A percentile compares a stretch with the other conserved stretches of the same genome.
phyloP scores from a whole-genome alignment of 2,113 vertebrate genomes.

The Syngnathus typhle region DNA sequence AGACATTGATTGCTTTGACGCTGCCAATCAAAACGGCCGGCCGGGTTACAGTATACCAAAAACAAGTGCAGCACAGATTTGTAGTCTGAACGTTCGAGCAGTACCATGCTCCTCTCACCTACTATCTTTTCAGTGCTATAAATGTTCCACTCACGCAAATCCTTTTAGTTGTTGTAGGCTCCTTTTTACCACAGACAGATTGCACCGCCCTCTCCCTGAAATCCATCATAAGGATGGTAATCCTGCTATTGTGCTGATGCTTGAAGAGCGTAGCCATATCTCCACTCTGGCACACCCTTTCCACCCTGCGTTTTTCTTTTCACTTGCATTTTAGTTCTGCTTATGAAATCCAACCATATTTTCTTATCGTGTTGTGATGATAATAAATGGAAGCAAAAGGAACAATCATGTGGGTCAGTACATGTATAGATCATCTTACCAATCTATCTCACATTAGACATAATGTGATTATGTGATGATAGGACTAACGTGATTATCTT shows the following conservation, averaged over 20 bases:
- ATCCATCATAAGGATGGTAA: constrained; percentile 45
- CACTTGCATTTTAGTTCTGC: not conserved
- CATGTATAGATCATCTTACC: no score
- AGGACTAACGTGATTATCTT: no score
- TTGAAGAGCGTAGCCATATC: constrained; percentile 24
- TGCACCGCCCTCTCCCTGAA: constrained; percentile 42
- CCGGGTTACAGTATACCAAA: no score
- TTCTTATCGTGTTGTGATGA: not conserved
- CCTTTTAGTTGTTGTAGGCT: constrained; percentile 40
- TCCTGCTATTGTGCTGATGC: constrained; percentile 35
- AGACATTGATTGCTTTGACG: no score
- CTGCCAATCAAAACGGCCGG: not conserved
- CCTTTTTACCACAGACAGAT: constrained; percentile 28
- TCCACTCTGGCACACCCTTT: constrained; percentile 33
- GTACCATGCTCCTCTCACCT: not conserved
- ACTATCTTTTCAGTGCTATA: not conserved
- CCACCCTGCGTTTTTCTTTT: constrained; percentile 16
- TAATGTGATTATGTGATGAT: no score
- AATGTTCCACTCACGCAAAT: constrained; percentile 43
- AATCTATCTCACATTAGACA: no score
- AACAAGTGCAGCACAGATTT: not conserved
- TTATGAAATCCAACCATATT: not conserved
- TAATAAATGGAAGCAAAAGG: no score
- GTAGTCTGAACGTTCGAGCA: not conserved
- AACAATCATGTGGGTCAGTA: no score